Percentiles rank a stretch among this genome's conserved stretches.
These are phyloP conservation scores for Danio choprae DNA, from an alignment of 2,797 vertebrate genomes.

Conservation along the genomic window DNA sequence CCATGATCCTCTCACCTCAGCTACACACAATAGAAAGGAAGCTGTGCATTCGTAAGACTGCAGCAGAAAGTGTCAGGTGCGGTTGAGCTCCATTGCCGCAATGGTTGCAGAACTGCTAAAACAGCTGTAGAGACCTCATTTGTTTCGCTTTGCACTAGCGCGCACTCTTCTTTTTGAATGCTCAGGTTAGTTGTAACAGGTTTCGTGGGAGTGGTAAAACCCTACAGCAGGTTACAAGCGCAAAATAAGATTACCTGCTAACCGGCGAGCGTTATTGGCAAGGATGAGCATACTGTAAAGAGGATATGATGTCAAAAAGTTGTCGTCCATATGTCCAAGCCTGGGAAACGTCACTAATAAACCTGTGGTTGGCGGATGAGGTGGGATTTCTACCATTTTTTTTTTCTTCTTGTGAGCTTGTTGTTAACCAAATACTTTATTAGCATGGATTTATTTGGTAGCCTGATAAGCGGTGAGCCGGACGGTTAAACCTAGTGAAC, in stretches of 20 bases:
- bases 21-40: slow-evolving; percentile 31
- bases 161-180: background rate
- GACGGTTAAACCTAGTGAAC: too few species aligned
- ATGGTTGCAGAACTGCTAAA: slow-evolving; percentile 46
- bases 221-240: background rate
- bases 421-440: background rate
- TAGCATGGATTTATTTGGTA: too few species aligned
- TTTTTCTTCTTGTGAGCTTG: slow-evolving; percentile 5
- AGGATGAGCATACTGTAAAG: background rate
- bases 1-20: slow-evolving; percentile 16
- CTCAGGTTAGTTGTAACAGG: background rate
- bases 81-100: slow-evolving; percentile 53
- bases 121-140: slow-evolving; percentile 51
- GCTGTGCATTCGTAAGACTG: background rate
- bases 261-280: background rate
- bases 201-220: background rate
- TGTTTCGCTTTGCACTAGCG: slow-evolving; percentile 48
- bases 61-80: slow-evolving; percentile 23
- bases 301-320: slow-evolving; percentile 57
- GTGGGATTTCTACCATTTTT: slow-evolving; percentile 26
- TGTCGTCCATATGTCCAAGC: slow-evolving; percentile 41
- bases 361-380: slow-evolving; percentile 58
- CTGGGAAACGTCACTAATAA: slow-evolving; percentile 30
- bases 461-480: too few species aligned
- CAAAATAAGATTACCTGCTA: background rate